Evolutionary conservation across 2,797 vertebrate species (phyloP), one percentile per base, ranked within the genome.

Genomic region (Limnodromus scolopaceus): DNA sequence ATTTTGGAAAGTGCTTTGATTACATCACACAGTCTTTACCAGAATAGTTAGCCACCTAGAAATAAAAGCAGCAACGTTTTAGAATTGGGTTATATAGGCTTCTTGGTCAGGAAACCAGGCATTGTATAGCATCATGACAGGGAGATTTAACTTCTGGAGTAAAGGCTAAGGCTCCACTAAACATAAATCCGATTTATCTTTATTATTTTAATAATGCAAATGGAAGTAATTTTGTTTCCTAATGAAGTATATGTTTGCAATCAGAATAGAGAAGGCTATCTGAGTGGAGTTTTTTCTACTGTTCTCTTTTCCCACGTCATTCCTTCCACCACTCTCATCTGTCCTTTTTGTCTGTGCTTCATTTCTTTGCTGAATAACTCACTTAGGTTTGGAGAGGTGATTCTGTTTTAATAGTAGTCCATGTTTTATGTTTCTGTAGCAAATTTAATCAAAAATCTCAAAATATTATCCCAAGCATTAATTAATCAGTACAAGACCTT

Each of bases 401-500:
- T 66, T 63, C 36, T 85, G 36, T 49, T 75, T 87, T 66, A 74
- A 45, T 84, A 54, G 13, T 68, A 85, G 82, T 66, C 38, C 25
- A 3, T 82, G 30, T 79, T 68, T 92, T 84, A 54, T 64, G 32
- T 61, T 91, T 92, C 45, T 81, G 22, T 80, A 86, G 58, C 20
- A 63, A 36, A 65, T 91, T 61, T 77, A 13, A 53, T 84, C 15
- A 45, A 68, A 87, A 76, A 55, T 61, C 69, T 65, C 76, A 57
- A 58, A 87, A 60, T 86, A 81, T 94, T 93, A 88, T 53, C 19
- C 18, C 3, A 30, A 71, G 49, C 51, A 32, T 64, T 92, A 78
- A 87, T 79, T 91, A 93, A 94, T 87, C 48, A 82, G 36, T 86
- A 68, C 36, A 69, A 87, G 85, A 92, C 46, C 65, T 93, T 96